Evolutionary conservation across 92 coral and sea anemone species (phyloP), one percentile per base, ranked within the genome.

Genomic region (Plumapathes pennacea): DNA sequence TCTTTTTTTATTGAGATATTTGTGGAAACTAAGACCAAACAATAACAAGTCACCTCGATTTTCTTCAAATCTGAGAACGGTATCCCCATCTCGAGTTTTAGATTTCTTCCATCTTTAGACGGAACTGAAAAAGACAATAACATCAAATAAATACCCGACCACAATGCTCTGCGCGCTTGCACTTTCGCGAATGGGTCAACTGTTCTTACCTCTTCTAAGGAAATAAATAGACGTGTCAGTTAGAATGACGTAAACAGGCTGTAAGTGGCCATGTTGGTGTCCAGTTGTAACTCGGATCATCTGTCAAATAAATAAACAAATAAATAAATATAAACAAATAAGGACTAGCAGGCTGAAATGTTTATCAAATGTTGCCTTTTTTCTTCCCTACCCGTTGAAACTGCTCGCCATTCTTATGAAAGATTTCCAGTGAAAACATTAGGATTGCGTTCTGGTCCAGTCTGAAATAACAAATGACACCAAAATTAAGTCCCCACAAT

Each of bases 201-300:
- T 27, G 31, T 37, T 2, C 25, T 25, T 38, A 81, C 86, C 85
- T 57, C 59, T 70, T 32, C 83, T 74, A n/a, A 86, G 56, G 23
- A 81, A 54, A 38, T 86, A 86, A 11, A 86, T 54, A 8, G 88
- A 84, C 41, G 59, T 50, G 57, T 86, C 78, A 3, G 95, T 86
- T 6, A 86, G 80, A 37, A 86, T 62, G 29, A 81, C 66, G 47
- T 81, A 42, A 26, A 74, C 70, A 48, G 52, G 37, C 22, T 71
- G 78, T 24, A 75, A 55, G 40, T 70, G 95, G 20, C 84, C 83
- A 50, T 60, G 59, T 20, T 69, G 78, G 37, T 75, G 86, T 2
- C 95, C 95, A 45, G 85, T 81, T 28, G 69, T 44, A 8, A 68
- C 65, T 9, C 68, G 43, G 7, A 81, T 47, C 72, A 79, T 79